Evolutionary conservation across 2,797 vertebrate species (phyloP).

Genomic region (Spinibarbus caldwelli): DNA sequence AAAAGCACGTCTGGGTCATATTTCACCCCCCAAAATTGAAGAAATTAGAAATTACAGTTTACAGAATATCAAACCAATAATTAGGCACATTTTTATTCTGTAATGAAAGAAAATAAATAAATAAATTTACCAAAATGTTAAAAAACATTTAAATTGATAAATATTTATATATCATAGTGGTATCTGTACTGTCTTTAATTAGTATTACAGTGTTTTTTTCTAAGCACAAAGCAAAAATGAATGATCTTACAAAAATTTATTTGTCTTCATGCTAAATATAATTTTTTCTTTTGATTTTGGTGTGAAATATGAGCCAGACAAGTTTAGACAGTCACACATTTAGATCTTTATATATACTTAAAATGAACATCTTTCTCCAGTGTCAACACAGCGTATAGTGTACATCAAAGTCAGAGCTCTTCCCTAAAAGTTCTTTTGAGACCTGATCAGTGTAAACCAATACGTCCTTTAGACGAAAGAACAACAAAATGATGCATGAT

Average conservation of each 20-base stretch:
- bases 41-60: neutral
- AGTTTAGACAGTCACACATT: neutral
- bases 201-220: neutral
- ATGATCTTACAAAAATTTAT: neutral
- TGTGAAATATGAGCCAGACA: neutral
- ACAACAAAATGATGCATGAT: slow-evolving; percentile 17
- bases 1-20: neutral
- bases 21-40: neutral
- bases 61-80: neutral
- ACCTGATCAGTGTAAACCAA: slow-evolving; percentile 49
- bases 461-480: slow-evolving; percentile 34
- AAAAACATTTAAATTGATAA: neutral
- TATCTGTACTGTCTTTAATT: neutral
- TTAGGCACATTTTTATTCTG: neutral
- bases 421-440: slow-evolving; percentile 14
- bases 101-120: neutral
- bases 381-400: slow-evolving; percentile 9
- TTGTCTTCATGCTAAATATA: neutral
- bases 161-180: neutral
- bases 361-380: slow-evolving; percentile 8
- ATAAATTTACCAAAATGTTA: neutral
- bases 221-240: neutral
- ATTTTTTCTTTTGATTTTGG: neutral
- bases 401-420: slow-evolving; percentile 12
- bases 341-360: neutral